phyloP scores from a whole-genome alignment of 1,140 invertebrate species.

The Pectinophora gossypiella region DNA sequence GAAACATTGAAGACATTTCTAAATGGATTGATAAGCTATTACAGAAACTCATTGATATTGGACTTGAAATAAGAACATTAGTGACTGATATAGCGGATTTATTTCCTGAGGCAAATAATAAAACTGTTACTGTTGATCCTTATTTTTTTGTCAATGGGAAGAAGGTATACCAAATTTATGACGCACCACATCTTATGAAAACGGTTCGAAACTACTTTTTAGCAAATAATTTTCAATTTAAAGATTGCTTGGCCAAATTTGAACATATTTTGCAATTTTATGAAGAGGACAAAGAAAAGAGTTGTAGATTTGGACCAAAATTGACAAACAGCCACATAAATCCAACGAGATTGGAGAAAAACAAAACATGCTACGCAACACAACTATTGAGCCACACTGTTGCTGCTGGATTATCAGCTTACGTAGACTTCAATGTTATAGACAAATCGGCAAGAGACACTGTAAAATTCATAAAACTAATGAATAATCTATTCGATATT shows the following conservation, averaged over 20 bases:
- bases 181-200: constrained; percentile 12
- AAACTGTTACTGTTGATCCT: constrained; percentile 5
- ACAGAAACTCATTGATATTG: constrained; percentile 6
- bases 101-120: constrained; percentile 1
- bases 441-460: constrained; percentile 22
- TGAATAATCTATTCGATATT: constrained; percentile 19
- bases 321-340: constrained; percentile 20
- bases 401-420: constrained; percentile 15
- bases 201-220: constrained; percentile 5
- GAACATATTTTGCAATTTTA: constrained; percentile 20
- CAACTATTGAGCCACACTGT: constrained; percentile 22
- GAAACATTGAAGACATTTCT: constrained; percentile 10
- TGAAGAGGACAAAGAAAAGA: constrained; percentile 17
- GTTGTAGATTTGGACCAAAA: constrained; percentile 14
- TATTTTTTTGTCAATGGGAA: constrained; percentile 12
- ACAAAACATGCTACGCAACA: constrained; percentile 19
- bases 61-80: constrained; percentile 8
- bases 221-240: constrained; percentile 8
- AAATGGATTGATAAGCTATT: constrained; percentile 18
- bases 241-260: constrained; percentile 13
- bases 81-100: constrained; percentile 1
- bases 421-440: constrained; percentile 19
- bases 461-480: constrained; percentile 14
- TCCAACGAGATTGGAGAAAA: constrained; percentile 19
- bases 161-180: constrained; percentile 15